phyloP scores from a whole-genome alignment of 2,797 vertebrate species.

The Babyrousa celebensis region DNA sequence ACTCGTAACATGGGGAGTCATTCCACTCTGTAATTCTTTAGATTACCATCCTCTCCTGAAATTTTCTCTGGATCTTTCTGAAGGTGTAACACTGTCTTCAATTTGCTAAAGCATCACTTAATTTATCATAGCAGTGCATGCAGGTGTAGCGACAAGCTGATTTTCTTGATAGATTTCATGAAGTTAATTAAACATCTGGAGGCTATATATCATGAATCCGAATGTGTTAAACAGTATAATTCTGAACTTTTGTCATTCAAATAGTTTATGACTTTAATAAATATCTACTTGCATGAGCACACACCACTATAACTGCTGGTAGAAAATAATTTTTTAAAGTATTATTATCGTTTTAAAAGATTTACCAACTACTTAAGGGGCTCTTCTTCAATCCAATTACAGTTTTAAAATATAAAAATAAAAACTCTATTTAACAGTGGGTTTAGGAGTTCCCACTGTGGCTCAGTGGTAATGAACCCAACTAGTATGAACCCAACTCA shows the following conservation, averaged over 20 bases:
- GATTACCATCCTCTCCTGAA: neutral
- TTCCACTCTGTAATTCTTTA: neutral
- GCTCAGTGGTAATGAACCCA: too few relatives aligned
- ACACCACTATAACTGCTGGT: neutral
- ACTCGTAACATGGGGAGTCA: neutral
- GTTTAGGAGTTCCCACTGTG: too few relatives aligned
- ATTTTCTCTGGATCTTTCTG: neutral
- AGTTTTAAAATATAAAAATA: constrained; percentile 31
- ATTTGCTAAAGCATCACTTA: neutral
- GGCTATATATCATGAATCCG: neutral
- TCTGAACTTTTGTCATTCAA: constrained; percentile 6
- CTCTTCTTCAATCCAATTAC: constrained; percentile 9
- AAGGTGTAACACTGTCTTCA: neutral
- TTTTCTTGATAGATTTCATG: neutral
- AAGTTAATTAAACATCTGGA: neutral
- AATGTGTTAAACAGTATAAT: neutral
- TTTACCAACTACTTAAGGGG: neutral
- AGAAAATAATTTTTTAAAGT: neutral
- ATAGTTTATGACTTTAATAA: neutral
- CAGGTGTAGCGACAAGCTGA: neutral
- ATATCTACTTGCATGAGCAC: neutral
- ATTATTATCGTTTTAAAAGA: neutral
- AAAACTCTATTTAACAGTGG: neutral
- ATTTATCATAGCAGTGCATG: neutral
- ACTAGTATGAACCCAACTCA: too few relatives aligned